These are phyloP conservation scores for Apis laboriosa DNA, from an alignment of 1,140 invertebrate genomes.

Conservation along the genomic window DNA sequence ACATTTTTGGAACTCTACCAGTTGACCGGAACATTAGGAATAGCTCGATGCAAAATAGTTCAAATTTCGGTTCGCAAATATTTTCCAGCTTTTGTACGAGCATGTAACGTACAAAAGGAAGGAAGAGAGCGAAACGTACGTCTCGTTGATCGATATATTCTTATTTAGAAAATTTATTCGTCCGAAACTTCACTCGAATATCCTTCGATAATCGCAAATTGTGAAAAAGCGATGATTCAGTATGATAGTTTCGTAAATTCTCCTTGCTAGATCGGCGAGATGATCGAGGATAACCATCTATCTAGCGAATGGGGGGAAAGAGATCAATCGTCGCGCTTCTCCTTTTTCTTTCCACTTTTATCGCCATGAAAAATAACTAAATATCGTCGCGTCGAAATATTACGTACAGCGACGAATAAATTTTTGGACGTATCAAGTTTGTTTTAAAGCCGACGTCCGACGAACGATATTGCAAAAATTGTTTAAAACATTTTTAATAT, in stretches of 20 bases:
- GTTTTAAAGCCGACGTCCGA: no score
- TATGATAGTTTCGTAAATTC: conserved; percentile 45
- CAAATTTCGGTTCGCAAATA: not conserved
- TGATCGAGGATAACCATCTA: conserved; percentile 45
- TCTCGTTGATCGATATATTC: no score
- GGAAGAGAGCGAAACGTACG: no score
- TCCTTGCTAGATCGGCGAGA: conserved; percentile 38
- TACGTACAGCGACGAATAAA: no score
- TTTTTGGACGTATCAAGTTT: no score
- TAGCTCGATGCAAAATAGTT: not conserved
- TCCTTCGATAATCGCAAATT: conserved; percentile 29
- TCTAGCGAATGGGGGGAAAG: not conserved
- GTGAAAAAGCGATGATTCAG: no score
- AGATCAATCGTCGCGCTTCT: conserved; percentile 27
- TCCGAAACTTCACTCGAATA: not conserved
- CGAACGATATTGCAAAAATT: no score
- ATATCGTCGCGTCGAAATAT: not conserved
- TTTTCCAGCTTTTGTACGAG: no score
- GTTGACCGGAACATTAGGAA: not conserved
- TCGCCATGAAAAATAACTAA: not conserved
- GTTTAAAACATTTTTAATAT: no score
- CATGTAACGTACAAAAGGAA: no score
- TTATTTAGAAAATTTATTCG: no score
- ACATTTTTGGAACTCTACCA: not conserved
- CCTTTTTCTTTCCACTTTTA: not conserved